Base-by-base conservation (phyloP, 2,888 invertebrate genomes). In the Catocala sponsa region DNA sequence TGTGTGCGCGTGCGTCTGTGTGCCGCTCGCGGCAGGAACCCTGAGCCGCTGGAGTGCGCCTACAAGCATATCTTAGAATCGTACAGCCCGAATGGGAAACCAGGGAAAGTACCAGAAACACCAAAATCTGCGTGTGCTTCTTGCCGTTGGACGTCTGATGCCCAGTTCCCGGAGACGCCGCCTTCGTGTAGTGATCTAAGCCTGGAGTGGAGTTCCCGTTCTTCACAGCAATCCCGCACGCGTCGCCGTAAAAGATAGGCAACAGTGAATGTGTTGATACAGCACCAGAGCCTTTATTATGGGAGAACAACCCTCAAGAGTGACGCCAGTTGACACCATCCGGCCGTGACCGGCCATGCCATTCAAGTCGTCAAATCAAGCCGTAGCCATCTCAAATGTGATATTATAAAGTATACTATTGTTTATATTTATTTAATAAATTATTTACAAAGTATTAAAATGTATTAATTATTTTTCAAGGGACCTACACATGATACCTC, bases 11-110 rank as follows among this genome's bases (percentile, higher is more conserved):
- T 89, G 65, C 87, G 94, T 13, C 74, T 94, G 47, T 84, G 88
- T 76, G 88, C 84, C 6, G 94, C 92, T 33, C 87, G 93, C 25
- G 95, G 95, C 4, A 84, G 95, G 42, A 87, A 79, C 61, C 91
- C 94, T 1, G 94, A 94, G 63, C 89, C 88, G 5, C 67, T 91
- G 65, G 92, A 94, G 80, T 95, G 95, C 66, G 93, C 94, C 10
- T 95, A 95, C 79, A 94, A 94, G 77, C 95, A 95, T 68, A 94
- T 95, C 56, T 72, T 95, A 72, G 93, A 94, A 65, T 91, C 94
- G 0, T 95, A 94, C 69, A 83, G 85, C 10, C 79, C 82, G 6
- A 79, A 76, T n/a, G 82, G 65, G 15, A 81, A 81, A 5, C 76
- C 80, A 1, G 86, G 81, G 44, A 91, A 90, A 65, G 59, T 85